Base-by-base conservation (phyloP, 64 coral and sea anemone species). In the Porites australiensis region DNA sequence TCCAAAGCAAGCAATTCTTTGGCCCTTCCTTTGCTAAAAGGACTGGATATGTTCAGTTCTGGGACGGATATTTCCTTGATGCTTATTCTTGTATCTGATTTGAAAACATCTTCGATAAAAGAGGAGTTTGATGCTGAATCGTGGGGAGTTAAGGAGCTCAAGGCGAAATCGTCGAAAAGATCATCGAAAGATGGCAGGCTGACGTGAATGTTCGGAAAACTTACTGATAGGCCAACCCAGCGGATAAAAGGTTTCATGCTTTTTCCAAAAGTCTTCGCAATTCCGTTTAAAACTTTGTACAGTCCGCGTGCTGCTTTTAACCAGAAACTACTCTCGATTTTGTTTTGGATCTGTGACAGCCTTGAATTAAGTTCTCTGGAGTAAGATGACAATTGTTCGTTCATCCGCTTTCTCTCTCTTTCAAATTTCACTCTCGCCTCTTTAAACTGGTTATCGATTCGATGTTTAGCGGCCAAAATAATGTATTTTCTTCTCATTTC, bases 171-270 rank as follows among this genome's bases (percentile, higher is more conserved):
- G 53, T 88, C 77, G 18, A 96, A 93, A 52, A 88, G 46, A 13
- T 54, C 61, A 23, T 89, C 90, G 43, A 96, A 93, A 3, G 94
- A 91, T 0, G 75, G 75, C 23, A 96, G 53, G 51, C 75, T 27
- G 20, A 89, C 62, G 8, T 57, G 68, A 11, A 96, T 50, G 1
- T 52, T 76, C 10, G 90, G 90, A 83, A 96, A 96, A 77, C 50
- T 78, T 22, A 96, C 87, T 2, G 92, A 91, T 19, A 96, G 86
- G 6, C 86, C 79, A 15, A 96, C 94, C 94, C 94, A 96, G n/a
- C 66, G 48, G 6, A 96, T 92, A 69, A 96, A 96, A 14, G 94
- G 94, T 68, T 84, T 84, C 15, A 96, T 77, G 45, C 77, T 48
- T 50, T 50, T 51, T 6, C 90, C 94, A 86, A 96, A 96, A 8